phyloP scores from a whole-genome alignment of 2,888 invertebrate species.

The Conus canariensis region DNA sequence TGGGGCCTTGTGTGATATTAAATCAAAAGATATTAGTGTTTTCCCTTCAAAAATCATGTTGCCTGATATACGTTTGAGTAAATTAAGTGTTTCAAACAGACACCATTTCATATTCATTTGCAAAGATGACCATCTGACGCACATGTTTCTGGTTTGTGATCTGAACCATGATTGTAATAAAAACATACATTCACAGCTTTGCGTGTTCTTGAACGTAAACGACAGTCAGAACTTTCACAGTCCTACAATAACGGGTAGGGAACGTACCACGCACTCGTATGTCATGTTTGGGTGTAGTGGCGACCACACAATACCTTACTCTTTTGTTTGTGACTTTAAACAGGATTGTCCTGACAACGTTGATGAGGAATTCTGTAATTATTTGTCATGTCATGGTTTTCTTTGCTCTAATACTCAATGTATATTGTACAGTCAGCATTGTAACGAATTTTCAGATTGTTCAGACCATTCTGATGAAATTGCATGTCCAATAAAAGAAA shows the following conservation, averaged over 20 bases:
- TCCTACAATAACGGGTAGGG: too few species aligned
- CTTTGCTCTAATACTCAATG: not conserved
- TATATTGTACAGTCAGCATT: not conserved
- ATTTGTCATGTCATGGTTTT: not conserved
- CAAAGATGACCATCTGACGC: not conserved
- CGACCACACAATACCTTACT: not conserved
- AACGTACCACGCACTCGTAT: not conserved
- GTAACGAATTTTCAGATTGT: not conserved
- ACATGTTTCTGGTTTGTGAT: not conserved
- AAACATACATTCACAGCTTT: not conserved
- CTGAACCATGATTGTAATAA: not conserved
- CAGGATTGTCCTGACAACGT: not conserved
- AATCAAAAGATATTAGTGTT: not conserved
- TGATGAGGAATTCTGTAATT: not conserved
- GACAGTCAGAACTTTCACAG: not conserved
- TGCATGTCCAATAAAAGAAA: not conserved
- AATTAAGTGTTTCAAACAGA: not conserved
- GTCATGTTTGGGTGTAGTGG: not conserved
- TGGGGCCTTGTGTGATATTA: not conserved
- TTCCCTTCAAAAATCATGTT: not conserved
- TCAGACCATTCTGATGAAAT: constrained; percentile 9
- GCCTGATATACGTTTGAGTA: not conserved
- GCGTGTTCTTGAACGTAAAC: not conserved
- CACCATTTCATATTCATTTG: not conserved
- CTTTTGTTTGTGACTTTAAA: constrained; percentile 6